These are phyloP conservation scores for Hedychridium roseum DNA, from an alignment of 2,888 invertebrate species.

Conservation along the genomic window DNA sequence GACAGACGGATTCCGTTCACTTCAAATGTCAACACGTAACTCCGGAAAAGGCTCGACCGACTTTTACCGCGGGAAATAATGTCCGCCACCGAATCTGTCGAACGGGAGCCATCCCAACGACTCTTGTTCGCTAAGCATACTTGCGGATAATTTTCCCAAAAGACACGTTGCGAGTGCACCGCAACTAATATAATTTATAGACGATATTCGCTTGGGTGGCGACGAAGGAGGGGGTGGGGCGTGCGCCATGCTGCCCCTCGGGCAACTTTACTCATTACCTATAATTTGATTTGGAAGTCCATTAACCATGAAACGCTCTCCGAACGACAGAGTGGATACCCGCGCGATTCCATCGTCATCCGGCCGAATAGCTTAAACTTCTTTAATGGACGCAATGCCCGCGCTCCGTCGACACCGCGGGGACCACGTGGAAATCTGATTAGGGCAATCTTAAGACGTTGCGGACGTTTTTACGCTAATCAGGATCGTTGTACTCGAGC, in stretches of 20 bases:
- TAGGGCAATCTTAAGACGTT: constrained; percentile 14
- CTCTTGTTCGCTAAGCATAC: no score
- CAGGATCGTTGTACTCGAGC: no score
- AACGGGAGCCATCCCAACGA: no score
- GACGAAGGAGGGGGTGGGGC: no score
- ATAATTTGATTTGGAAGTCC: constrained; percentile 59
- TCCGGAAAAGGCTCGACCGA: no score
- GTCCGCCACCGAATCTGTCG: no score
- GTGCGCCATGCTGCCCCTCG: constrained; percentile 45
- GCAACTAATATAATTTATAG: constrained; percentile 44
- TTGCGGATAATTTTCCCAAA: constrained; percentile 36
- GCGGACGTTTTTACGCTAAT: no score
- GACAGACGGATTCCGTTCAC: no score
- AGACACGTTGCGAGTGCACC: constrained; percentile 38
- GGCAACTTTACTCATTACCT: constrained; percentile 58
- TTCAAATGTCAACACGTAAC: no score
- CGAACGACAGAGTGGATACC: constrained; percentile 49
- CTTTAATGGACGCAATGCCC: constrained; percentile 36
- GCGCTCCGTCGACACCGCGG: constrained; percentile 24
- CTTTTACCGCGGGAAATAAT: no score
- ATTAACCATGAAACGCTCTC: constrained; percentile 56
- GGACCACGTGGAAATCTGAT: constrained; percentile 22
- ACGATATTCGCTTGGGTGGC: constrained; percentile 45
- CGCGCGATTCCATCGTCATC: constrained; percentile 49
- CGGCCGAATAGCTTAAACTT: constrained; percentile 49